A percentile compares a stretch with the other conserved stretches of the same genome.
Evolutionary conservation across 2,797 vertebrate species (phyloP).

Genomic region (Loris lydekkerianus): DNA sequence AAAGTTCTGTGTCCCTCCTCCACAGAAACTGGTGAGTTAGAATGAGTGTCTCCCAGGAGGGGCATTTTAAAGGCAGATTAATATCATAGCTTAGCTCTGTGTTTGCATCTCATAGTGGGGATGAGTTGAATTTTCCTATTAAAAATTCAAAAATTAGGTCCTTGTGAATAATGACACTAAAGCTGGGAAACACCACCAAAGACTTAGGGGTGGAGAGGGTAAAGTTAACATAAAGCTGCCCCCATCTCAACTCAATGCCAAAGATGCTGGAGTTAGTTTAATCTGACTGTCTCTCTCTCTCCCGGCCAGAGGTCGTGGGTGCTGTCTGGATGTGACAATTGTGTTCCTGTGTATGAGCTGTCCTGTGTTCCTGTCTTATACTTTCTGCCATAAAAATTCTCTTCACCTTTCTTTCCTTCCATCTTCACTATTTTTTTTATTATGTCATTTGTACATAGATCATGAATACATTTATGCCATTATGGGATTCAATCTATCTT

Average conservation of each 20-base stretch:
- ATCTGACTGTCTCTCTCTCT: neutral
- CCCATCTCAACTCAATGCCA: fast-evolving
- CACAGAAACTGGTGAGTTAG: neutral
- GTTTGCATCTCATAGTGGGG: fast-evolving
- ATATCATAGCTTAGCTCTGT: fast-evolving
- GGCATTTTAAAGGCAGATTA: neutral
- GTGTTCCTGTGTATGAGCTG: fast-evolving
- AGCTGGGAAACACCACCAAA: neutral
- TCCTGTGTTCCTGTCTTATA: too few species aligned
- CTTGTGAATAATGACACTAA: neutral
- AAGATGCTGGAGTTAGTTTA: fast-evolving
- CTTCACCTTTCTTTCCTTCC: neutral
- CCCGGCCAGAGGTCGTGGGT: too few species aligned
- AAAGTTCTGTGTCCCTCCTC: neutral
- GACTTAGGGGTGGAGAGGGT: neutral
- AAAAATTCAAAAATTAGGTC: neutral
- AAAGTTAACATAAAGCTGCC: fast-evolving
- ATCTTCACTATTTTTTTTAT: too few species aligned
- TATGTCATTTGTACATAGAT: too few species aligned
- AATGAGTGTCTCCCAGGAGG: fast-evolving
- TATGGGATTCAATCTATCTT: neutral
- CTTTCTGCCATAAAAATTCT: neutral
- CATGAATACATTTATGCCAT: too few species aligned
- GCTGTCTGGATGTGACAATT: fast-evolving
- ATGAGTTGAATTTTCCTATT: neutral